These are phyloP conservation scores for Psettodes erumei DNA, from an alignment of 2,113 vertebrate species.

Conservation along the genomic window DNA sequence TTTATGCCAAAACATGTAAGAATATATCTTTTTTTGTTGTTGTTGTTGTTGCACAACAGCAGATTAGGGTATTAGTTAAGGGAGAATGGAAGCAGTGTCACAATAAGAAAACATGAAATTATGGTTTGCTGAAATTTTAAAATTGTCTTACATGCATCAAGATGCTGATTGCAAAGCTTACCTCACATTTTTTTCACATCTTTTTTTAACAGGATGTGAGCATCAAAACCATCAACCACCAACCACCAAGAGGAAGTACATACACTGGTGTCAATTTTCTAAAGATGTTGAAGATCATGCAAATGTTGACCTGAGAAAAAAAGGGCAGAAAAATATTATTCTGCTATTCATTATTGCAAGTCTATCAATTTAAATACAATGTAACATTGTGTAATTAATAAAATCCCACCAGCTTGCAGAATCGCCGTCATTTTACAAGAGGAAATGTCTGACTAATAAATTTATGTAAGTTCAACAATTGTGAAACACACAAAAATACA, in stretches of 20 bases:
- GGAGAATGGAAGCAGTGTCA: not conserved
- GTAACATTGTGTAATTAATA: not conserved
- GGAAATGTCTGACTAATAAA: constrained; percentile 53
- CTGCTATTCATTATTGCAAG: not conserved
- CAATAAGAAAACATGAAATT: no score
- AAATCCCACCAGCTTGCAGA: constrained; percentile 4
- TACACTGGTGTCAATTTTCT: not conserved
- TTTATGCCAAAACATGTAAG: not conserved
- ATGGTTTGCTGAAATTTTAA: not conserved
- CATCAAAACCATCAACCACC: not conserved
- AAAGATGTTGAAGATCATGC: not conserved
- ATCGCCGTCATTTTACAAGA: constrained; percentile 18
- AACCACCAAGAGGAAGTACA: not conserved
- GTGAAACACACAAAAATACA: constrained; percentile 41
- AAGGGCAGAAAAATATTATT: not conserved
- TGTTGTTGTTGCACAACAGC: no score
- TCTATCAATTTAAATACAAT: not conserved
- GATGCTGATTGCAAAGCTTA: not conserved
- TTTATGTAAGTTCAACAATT: constrained; percentile 65
- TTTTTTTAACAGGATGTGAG: not conserved
- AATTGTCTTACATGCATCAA: not conserved
- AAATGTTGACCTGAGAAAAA: not conserved
- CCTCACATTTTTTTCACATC: not conserved
- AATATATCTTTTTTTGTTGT: not conserved
- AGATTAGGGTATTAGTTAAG: not conserved